A percentile compares a stretch with the other conserved stretches of the same genome.
Evolutionary conservation across 2,113 vertebrate species (phyloP).

Genomic region (Macrotis lagotis): DNA sequence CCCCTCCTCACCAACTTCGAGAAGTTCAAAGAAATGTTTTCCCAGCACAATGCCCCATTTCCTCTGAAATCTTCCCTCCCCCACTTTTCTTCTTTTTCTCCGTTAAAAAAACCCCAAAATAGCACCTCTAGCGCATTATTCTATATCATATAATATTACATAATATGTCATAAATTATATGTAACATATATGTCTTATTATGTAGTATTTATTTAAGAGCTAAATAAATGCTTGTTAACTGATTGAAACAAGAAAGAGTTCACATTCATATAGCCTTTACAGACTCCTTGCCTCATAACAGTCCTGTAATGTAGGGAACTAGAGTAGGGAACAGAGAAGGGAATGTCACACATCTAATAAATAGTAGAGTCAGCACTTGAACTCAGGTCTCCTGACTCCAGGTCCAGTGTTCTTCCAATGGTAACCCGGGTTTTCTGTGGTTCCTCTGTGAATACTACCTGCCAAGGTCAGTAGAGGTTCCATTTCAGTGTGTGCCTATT

Average conservation of each 20-base stretch:
- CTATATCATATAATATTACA: not conserved
- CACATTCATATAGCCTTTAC: not conserved
- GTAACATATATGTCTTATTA: not conserved
- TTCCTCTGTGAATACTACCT: not conserved
- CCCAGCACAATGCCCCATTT: not conserved
- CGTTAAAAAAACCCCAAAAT: not conserved
- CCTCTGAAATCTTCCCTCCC: accelerated
- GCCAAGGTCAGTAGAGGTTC: not conserved
- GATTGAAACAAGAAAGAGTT: not conserved
- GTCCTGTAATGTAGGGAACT: not conserved
- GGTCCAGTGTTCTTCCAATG: not conserved
- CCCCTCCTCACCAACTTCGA: not conserved
- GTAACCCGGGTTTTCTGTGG: not conserved
- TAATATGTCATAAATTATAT: not conserved
- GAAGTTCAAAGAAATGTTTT: not conserved
- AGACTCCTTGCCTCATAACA: not conserved
- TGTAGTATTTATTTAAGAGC: not conserved
- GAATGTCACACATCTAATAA: not conserved
- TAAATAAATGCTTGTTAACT: not conserved
- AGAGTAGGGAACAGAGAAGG: not conserved
- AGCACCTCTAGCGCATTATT: not conserved
- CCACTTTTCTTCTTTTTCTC: not conserved
- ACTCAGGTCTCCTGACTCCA: not conserved
- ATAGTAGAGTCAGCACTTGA: not conserved
- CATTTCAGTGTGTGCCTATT: not conserved